A percentile compares a stretch with the other conserved stretches of the same genome.
phyloP scores from a whole-genome alignment of 2,888 invertebrate genomes.

The Endomychus coccineus region DNA sequence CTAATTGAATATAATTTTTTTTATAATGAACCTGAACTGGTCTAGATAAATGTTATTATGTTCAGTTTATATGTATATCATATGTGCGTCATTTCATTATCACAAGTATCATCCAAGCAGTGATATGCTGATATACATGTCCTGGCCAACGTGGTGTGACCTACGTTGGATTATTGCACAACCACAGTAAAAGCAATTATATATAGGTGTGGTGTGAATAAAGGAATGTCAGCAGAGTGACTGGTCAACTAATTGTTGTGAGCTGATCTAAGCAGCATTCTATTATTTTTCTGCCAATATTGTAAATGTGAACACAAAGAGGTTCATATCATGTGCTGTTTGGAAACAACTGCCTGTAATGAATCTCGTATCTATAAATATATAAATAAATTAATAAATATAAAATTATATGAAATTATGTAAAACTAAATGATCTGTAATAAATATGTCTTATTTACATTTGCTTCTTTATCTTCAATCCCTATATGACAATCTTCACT shows the following conservation, averaged over 20 bases:
- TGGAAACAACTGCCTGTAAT: conserved; percentile 37
- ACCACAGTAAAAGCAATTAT: conserved; percentile 35
- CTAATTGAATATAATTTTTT: conserved; percentile 9
- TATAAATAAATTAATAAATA: conserved; percentile 41
- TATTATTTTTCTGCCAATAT: conserved; percentile 39
- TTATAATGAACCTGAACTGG: background rate
- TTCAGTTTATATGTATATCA: conserved; percentile 4
- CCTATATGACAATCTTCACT: too few species aligned
- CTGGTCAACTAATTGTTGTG: conserved; percentile 33
- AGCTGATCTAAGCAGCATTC: conserved; percentile 38
- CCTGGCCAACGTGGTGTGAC: conserved; percentile 13
- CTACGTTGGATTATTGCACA: conserved; percentile 23
- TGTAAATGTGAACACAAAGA: conserved; percentile 38
- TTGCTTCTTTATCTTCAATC: too few species aligned
- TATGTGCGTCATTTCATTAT: background rate
- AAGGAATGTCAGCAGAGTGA: conserved; percentile 24
- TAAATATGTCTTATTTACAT: conserved; percentile 40
- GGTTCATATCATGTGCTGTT: conserved; percentile 34
- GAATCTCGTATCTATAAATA: conserved; percentile 43
- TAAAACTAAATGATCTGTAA: conserved; percentile 41
- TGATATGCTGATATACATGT: conserved; percentile 31
- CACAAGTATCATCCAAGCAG: conserved; percentile 15
- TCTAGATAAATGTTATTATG: conserved; percentile 1
- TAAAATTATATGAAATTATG: conserved; percentile 42
- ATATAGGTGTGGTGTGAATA: conserved; percentile 29